Conservation (phyloP, 2,113 vertebrate genomes). For the Xiphias gladius region DNA sequence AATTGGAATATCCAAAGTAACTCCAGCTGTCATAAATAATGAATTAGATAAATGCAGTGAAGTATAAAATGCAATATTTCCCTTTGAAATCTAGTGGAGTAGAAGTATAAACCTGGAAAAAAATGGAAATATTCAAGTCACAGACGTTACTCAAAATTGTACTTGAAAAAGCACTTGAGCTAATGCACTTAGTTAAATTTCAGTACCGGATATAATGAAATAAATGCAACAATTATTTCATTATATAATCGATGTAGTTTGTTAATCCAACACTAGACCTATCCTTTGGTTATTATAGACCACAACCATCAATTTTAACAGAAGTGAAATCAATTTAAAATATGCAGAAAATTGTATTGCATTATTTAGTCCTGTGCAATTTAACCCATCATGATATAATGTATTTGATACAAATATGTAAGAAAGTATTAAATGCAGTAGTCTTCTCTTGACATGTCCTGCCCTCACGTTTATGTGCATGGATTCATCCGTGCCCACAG, state of each 20-base stretch:
- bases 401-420: conserved; percentile 39
- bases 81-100: too few species aligned
- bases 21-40: not conserved
- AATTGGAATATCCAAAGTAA: not conserved
- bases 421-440: conserved; percentile 40
- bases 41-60: not conserved
- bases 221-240: not conserved
- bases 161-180: not conserved
- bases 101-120: too few species aligned
- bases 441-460: conserved; percentile 38
- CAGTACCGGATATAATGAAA: not conserved
- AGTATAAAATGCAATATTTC: too few species aligned
- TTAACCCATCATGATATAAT: conserved; percentile 21
- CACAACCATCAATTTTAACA: not conserved
- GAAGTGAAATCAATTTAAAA: conserved; percentile 5
- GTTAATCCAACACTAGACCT: not conserved
- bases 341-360: not conserved
- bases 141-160: not conserved
- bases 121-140: too few species aligned
- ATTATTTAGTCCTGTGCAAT: not conserved
- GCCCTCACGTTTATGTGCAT: conserved; percentile 36
- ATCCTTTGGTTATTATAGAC: not conserved
- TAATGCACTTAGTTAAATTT: not conserved
- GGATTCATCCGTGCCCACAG: conserved; percentile 35
- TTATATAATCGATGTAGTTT: not conserved